Conservation (phyloP, 2,888 invertebrate species). For the Arrhopalites spinosus region DNA sequence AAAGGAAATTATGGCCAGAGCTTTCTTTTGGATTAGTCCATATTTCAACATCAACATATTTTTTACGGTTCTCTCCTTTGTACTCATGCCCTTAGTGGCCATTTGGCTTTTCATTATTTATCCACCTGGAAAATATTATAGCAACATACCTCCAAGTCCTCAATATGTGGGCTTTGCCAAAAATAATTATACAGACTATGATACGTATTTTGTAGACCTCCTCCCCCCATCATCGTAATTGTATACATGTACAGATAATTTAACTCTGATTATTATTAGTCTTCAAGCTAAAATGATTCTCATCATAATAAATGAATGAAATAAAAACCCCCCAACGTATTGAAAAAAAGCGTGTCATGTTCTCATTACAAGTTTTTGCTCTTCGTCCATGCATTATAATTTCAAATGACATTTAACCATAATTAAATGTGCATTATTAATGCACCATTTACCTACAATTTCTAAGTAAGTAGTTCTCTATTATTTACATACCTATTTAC, state of each 20-base stretch:
- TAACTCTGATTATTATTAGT: too few species aligned
- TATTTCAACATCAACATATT: slow-evolving; percentile 47
- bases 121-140: slow-evolving; percentile 44
- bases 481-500: too few species aligned
- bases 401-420: too few species aligned
- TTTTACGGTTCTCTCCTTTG: slow-evolving; percentile 37
- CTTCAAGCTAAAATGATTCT: too few species aligned
- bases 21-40: slow-evolving; percentile 48
- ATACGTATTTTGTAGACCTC: slow-evolving; percentile 14
- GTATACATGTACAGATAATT: neutral
- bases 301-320: too few species aligned
- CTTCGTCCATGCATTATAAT: too few species aligned
- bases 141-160: slow-evolving; percentile 38
- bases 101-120: slow-evolving; percentile 42
- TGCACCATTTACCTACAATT: too few species aligned
- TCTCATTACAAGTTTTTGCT: too few species aligned
- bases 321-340: too few species aligned
- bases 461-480: too few species aligned
- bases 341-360: too few species aligned
- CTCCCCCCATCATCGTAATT: neutral
- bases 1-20: slow-evolving; percentile 8
- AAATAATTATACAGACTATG: slow-evolving; percentile 19
- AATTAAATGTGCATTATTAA: too few species aligned
- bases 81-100: slow-evolving; percentile 41
- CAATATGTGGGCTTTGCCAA: slow-evolving; percentile 41